Evolutionary conservation across 1,140 invertebrate genomes (phyloP).

Genomic region (Schlechtendalia chinensis): DNA sequence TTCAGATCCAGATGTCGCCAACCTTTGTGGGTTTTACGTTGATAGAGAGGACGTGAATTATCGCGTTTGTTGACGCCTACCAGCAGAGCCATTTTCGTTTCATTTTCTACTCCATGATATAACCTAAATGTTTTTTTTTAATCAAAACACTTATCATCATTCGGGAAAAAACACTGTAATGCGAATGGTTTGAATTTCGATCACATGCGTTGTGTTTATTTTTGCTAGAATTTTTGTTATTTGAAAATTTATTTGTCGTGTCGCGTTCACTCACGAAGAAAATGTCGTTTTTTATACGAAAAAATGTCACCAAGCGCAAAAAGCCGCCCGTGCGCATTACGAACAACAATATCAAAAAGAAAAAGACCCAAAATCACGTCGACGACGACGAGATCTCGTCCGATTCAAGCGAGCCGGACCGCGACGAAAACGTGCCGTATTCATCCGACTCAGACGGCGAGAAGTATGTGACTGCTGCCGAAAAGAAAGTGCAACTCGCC

Average conservation of each 20-base stretch:
- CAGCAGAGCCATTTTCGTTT: slow-evolving; percentile 15
- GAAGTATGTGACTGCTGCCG: slow-evolving; percentile 77
- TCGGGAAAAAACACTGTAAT: background rate
- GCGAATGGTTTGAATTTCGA: slow-evolving; percentile 29
- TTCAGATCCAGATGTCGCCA: background rate
- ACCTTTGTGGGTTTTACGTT: background rate
- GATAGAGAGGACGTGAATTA: background rate
- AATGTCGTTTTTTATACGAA: slow-evolving; percentile 44
- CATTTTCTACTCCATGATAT: slow-evolving; percentile 17
- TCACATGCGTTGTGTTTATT: background rate
- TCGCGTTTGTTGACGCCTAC: slow-evolving; percentile 32
- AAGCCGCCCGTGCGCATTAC: background rate
- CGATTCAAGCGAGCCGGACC: slow-evolving; percentile 55
- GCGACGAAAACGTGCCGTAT: slow-evolving; percentile 60
- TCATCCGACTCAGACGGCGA: slow-evolving; percentile 67
- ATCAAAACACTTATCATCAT: slow-evolving; percentile 11
- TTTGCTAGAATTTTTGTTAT: no score
- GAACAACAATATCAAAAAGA: slow-evolving; percentile 35
- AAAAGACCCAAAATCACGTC: slow-evolving; percentile 18
- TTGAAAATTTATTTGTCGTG: no score
- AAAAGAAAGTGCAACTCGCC: slow-evolving; percentile 82
- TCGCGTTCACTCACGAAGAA: no score
- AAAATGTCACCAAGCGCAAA: slow-evolving; percentile 25
- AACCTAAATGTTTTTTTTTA: slow-evolving; percentile 26
- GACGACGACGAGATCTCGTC: slow-evolving; percentile 40